Percentiles rank a stretch among this genome's conserved stretches.
These are phyloP conservation scores for Scaptomyza flava DNA, from an alignment of 2,888 invertebrate species.

Conservation along the genomic window DNA sequence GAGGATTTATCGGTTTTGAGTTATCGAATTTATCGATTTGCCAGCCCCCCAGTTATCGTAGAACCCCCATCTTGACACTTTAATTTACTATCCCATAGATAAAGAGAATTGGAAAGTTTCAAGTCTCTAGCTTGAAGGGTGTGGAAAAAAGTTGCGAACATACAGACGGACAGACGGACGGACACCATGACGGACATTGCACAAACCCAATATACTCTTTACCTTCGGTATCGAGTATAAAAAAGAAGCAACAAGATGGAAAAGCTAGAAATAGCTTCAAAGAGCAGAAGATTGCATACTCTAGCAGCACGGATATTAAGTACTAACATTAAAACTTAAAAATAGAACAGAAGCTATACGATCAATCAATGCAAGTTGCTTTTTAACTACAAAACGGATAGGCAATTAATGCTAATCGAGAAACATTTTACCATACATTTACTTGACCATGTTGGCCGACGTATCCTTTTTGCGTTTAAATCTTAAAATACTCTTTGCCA, in stretches of 20 bases:
- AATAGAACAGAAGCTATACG: neutral
- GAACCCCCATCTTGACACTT: too few relatives aligned
- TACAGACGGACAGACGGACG: too few relatives aligned
- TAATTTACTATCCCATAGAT: too few relatives aligned
- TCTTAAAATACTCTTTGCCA: slow-evolving; percentile 1
- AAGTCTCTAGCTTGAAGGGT: too few relatives aligned
- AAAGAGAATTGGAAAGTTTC: too few relatives aligned
- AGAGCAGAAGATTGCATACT: neutral
- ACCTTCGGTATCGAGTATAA: too few relatives aligned
- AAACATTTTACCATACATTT: neutral
- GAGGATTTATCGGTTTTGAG: too few relatives aligned
- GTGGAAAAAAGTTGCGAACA: too few relatives aligned
- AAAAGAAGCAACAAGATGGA: neutral
- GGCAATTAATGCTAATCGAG: slow-evolving; percentile 2
- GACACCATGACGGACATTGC: too few relatives aligned
- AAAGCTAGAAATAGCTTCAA: neutral
- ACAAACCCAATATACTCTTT: too few relatives aligned
- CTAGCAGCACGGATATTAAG: neutral
- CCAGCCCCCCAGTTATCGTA: too few relatives aligned
- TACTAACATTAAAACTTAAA: neutral
- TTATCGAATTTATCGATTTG: too few relatives aligned
- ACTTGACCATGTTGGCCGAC: neutral
- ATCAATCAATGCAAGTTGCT: neutral
- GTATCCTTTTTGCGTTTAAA: neutral
- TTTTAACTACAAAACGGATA: neutral